phyloP scores from a whole-genome alignment of 1,140 invertebrate genomes.

The Drosophila ficusphila region DNA sequence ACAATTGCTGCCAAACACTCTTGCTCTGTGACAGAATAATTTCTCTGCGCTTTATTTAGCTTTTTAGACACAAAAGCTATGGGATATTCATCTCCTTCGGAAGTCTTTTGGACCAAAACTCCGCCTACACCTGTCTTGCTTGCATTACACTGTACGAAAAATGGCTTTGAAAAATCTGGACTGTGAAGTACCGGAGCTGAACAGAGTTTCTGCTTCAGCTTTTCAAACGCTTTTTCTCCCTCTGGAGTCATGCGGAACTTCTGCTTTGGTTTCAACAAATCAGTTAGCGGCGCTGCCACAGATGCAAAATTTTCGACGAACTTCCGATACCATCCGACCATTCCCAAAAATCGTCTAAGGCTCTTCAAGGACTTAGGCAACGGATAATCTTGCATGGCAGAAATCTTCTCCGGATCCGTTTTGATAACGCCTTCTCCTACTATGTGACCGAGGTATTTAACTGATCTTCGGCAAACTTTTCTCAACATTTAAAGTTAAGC shows the following conservation, averaged over 20 bases:
- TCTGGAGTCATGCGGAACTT: neutral
- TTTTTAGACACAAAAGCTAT: no score
- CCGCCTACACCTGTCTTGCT: neutral
- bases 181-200: neutral
- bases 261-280: neutral
- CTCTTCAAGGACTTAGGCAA: neutral
- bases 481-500: no score
- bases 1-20: neutral
- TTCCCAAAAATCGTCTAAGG: neutral
- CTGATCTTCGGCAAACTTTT: neutral
- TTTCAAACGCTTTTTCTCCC: neutral
- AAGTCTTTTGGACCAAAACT: neutral
- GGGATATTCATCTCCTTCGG: neutral
- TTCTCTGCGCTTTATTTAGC: no score
- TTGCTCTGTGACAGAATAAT: neutral
- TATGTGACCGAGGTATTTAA: neutral
- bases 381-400: neutral
- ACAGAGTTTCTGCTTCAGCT: neutral
- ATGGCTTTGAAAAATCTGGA: neutral
- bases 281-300: neutral
- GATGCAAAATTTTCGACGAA: neutral
- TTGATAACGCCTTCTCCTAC: neutral
- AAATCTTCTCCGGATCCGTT: neutral
- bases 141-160: neutral
- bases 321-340: neutral